phyloP scores from a whole-genome alignment of 2,797 vertebrate genomes.

The Gallinago solitaria region DNA sequence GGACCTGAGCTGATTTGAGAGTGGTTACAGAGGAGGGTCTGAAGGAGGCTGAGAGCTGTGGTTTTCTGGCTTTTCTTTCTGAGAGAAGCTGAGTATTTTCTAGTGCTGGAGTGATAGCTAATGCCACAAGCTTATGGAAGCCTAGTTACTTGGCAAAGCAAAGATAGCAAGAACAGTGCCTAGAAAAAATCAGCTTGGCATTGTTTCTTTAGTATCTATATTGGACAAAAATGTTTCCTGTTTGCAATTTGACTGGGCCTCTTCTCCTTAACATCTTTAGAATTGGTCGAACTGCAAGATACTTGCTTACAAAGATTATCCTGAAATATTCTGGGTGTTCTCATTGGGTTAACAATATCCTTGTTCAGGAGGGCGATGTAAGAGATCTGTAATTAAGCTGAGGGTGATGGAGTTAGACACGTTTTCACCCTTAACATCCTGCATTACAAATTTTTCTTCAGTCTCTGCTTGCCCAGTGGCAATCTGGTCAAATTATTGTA shows the following conservation, averaged over 20 bases:
- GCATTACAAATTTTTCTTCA: background rate
- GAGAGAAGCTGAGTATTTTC: background rate
- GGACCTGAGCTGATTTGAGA: background rate
- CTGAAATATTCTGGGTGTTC: background rate
- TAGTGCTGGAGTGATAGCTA: background rate
- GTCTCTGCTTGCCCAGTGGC: background rate
- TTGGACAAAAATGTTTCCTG: background rate
- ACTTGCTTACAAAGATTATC: background rate
- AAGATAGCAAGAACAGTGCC: too few species aligned
- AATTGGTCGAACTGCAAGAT: background rate
- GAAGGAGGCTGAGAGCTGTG: background rate
- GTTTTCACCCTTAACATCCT: too few species aligned
- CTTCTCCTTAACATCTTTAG: background rate
- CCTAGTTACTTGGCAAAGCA: background rate
- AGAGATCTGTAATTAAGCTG: background rate
- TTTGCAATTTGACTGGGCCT: background rate
- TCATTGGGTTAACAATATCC: background rate
- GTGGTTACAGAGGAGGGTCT: background rate
- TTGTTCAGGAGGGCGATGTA: background rate
- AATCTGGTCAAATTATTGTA: accelerated
- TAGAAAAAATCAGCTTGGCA: background rate
- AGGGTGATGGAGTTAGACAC: background rate
- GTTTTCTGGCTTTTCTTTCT: background rate
- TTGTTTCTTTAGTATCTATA: background rate
- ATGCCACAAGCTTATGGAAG: accelerated